These are phyloP conservation scores for Lycaon pictus DNA, from an alignment of 2,113 vertebrate genomes.

Conservation along the genomic window DNA sequence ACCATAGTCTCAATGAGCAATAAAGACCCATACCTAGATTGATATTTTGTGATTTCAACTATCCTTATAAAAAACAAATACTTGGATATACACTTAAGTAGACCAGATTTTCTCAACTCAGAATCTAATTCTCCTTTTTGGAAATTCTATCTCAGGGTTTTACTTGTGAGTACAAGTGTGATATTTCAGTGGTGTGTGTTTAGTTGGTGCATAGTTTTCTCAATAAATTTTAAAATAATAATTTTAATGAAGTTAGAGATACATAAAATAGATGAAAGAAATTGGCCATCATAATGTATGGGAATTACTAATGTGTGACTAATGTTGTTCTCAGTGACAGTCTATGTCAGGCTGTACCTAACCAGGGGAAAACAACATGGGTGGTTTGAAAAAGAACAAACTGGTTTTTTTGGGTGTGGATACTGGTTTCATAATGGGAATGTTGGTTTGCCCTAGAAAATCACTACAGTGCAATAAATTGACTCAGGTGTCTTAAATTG, in stretches of 20 bases:
- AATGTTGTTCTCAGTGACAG: not conserved
- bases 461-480: not conserved
- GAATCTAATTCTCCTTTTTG: not conserved
- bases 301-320: not conserved
- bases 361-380: not conserved
- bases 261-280: conserved; percentile 32
- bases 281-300: not conserved
- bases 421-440: conserved; percentile 59
- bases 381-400: conserved; percentile 39
- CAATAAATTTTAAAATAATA: not conserved
- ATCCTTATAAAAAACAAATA: conserved; percentile 11
- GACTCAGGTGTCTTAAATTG: not conserved
- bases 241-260: not conserved
- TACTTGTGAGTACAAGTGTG: not conserved
- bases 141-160: not conserved
- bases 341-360: not conserved
- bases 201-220: not conserved
- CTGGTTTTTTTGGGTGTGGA: conserved; percentile 64
- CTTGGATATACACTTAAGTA: not conserved
- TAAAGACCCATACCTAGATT: not conserved
- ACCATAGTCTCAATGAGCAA: not conserved
- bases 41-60: not conserved
- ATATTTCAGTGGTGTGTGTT: not conserved
- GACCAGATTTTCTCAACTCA: not conserved
- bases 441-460: conserved; percentile 55